Evolutionary conservation across 2,888 invertebrate genomes (phyloP).

Genomic region (Lacanobia wlatinum): DNA sequence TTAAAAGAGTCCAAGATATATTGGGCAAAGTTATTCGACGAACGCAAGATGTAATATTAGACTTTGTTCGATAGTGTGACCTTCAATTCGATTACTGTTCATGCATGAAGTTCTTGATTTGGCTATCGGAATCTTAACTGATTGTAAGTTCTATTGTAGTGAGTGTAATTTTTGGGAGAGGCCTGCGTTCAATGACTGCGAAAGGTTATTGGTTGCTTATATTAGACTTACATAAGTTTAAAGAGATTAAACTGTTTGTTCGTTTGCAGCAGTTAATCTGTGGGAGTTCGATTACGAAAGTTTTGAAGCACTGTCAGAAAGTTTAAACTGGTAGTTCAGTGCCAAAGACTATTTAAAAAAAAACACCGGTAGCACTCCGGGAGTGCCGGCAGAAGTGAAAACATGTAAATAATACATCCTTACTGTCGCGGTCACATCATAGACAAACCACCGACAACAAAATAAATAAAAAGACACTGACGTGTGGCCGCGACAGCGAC

Average conservation of each 20-base stretch:
- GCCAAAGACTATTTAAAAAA: background rate
- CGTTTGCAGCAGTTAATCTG: background rate
- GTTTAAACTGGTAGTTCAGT: background rate
- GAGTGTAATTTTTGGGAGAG: slow-evolving; percentile 3
- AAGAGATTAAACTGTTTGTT: background rate
- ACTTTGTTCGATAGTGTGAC: slow-evolving; percentile 29
- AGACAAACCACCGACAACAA: too few relatives aligned
- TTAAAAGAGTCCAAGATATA: background rate
- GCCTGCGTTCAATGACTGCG: background rate
- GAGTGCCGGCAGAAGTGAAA: too few relatives aligned
- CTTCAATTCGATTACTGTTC: slow-evolving; percentile 45
- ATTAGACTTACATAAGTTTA: background rate
- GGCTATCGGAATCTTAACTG: slow-evolving; percentile 49
- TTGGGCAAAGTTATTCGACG: background rate
- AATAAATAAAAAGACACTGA: too few relatives aligned
- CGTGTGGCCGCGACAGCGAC: too few relatives aligned
- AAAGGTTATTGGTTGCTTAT: slow-evolving; percentile 18
- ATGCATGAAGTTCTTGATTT: slow-evolving; percentile 38
- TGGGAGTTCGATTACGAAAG: background rate
- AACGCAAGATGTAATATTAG: slow-evolving; percentile 17
- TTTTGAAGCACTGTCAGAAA: background rate
- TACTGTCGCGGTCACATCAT: too few relatives aligned
- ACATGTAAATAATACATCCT: too few relatives aligned
- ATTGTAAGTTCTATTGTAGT: slow-evolving; percentile 39
- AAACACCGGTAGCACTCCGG: too few relatives aligned